Evolutionary conservation across 1,140 invertebrate genomes (phyloP).

Genomic region (Pseudomyrmex concolor): DNA sequence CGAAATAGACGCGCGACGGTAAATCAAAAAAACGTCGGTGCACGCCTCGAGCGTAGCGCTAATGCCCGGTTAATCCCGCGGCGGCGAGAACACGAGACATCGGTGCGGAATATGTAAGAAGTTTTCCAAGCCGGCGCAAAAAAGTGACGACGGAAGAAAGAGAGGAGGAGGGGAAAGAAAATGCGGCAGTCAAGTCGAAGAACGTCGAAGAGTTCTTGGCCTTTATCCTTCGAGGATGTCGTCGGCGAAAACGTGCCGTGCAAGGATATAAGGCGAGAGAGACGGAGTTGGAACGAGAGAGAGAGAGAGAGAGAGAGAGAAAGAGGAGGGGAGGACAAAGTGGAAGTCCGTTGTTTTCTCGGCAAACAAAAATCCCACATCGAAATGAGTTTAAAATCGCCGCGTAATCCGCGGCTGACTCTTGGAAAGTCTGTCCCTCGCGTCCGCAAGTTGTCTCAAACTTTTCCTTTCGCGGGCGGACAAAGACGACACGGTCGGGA

Average conservation of each 20-base stretch:
- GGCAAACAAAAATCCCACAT: constrained; percentile 66
- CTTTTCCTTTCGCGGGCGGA: constrained; percentile 29
- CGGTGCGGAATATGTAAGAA: constrained; percentile 63
- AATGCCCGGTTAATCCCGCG: constrained; percentile 64
- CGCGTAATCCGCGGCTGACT: constrained; percentile 62
- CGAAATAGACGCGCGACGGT: constrained; percentile 54
- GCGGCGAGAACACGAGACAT: constrained; percentile 25
- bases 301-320: neutral
- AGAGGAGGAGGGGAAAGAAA: constrained; percentile 10
- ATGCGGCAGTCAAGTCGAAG: constrained; percentile 41
- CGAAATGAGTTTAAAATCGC: constrained; percentile 76
- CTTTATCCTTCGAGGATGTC: constrained; percentile 18
- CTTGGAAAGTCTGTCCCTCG: constrained; percentile 2
- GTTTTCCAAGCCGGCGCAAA: constrained; percentile 51
- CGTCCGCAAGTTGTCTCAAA: constrained; percentile 32
- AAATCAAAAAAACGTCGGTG: constrained; percentile 63
- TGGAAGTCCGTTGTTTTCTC: constrained; percentile 63
- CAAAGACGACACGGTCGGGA: constrained; percentile 26
- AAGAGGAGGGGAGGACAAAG: neutral
- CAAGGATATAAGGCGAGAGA: constrained; percentile 15
- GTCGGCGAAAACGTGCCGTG: constrained; percentile 34
- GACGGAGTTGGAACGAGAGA: neutral
- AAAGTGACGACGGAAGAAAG: neutral
- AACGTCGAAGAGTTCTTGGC: constrained; percentile 46
- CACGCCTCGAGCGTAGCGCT: constrained; percentile 45